Base-by-base conservation (phyloP, 2,113 vertebrate species). In the Tupaia tana region DNA sequence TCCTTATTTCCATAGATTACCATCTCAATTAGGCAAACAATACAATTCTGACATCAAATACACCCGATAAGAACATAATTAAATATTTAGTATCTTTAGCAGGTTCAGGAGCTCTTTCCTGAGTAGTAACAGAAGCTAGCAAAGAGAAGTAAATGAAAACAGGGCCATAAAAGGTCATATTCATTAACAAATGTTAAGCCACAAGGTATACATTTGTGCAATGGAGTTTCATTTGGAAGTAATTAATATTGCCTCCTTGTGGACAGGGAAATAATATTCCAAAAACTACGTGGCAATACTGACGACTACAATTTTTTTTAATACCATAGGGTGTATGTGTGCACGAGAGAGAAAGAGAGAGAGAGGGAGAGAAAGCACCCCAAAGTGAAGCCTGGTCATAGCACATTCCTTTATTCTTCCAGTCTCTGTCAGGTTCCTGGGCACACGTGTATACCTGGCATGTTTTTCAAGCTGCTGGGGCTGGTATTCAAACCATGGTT, bases 21-120 rank as follows among this genome's bases (percentile, higher is more conserved):
- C 67, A 95, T 95, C 96, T 96, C 31, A 82, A n/a, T 81, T 66
- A 90, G 91, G 61, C 80, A 92, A 96, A 87, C 71, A 96, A 95
- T 94, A 96, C 77, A 85, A 92, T 96, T 96, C 84, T 82, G 97
- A 97, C 92, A 97, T 87, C 95, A 97, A 97, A 97, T 96, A 96
- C 85, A 58, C 34, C 69, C 87, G 97, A 97, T 97, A 98, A 98
- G 95, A 91, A 86, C 89, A 91, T 63, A 87, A 92, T 98, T 94
- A 97, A 97, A 96, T 95, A 97, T 97, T 97, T 96, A 98, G 67
- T 63, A 75, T 74, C 10, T 31, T 89, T 81, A 91, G 84, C 84
- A 93, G 91, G 80, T 92, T 91, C 75, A 86, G 83, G 88, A 92
- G 90, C 31, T 93, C 80, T 79, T 94, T 92, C 82, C n/a, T 71